phyloP scores from a whole-genome alignment of 2,888 invertebrate species.

The Drosophila mimetica region DNA sequence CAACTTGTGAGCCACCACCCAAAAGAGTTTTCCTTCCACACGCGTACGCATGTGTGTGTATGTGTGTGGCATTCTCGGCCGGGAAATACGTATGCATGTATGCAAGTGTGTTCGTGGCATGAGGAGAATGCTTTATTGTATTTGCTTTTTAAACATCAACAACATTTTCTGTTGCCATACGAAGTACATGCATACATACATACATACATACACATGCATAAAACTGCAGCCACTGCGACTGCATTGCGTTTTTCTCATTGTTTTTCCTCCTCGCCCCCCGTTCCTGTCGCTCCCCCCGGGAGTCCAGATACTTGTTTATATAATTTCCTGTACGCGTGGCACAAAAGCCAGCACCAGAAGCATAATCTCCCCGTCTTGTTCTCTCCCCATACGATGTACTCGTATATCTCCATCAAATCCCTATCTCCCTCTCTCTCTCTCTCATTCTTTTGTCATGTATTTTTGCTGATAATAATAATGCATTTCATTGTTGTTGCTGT shows the following conservation, averaged over 20 bases:
- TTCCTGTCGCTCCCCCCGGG: neutral
- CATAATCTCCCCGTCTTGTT: conserved; percentile 54
- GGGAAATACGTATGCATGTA: conserved; percentile 10
- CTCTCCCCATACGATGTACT: conserved; percentile 1
- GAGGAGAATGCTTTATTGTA: conserved; percentile 64
- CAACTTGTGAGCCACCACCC: conserved; percentile 63
- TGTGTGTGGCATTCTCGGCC: conserved; percentile 1
- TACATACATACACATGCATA: neutral
- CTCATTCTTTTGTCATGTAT: conserved; percentile 59
- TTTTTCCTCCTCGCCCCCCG: conserved; percentile 46
- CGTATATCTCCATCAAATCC: conserved; percentile 20
- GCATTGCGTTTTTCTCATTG: conserved; percentile 69
- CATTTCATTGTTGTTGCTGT: conserved; percentile 60
- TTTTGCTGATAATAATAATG: conserved; percentile 75
- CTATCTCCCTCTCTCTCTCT: neutral
- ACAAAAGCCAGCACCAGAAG: conserved; percentile 60
- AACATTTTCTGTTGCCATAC: conserved; percentile 62
- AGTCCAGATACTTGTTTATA: conserved; percentile 72
- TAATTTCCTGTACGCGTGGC: conserved; percentile 80
- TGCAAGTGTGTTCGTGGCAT: conserved; percentile 35
- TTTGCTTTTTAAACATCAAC: conserved; percentile 70
- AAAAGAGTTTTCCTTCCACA: conserved; percentile 50
- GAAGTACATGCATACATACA: conserved; percentile 33
- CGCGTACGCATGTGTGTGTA: conserved; percentile 9
- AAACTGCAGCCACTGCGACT: conserved; percentile 53